Percentiles rank a stretch among this genome's conserved stretches.
Evolutionary conservation across 2,113 vertebrate genomes (phyloP).

Genomic region (Chloebia gouldiae): DNA sequence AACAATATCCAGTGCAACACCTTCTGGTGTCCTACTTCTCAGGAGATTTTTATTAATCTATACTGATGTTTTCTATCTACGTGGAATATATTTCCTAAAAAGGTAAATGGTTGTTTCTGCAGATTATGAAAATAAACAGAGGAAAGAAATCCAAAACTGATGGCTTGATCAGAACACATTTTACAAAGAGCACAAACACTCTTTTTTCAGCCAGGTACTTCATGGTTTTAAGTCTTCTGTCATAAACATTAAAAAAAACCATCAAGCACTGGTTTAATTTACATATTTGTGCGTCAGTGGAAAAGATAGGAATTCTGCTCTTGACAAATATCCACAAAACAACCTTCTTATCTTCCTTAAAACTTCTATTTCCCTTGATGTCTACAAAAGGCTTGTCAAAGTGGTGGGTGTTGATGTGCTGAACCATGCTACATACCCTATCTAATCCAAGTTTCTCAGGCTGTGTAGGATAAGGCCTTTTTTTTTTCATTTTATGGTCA

Average conservation of each 20-base stretch:
- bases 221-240: not conserved
- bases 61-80: not conserved
- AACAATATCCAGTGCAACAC: not conserved
- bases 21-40: not conserved
- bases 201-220: not conserved
- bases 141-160: not conserved
- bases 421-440: not conserved
- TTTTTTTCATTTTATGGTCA: not conserved
- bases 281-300: not conserved
- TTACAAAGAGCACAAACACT: not conserved
- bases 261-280: conserved; percentile 3
- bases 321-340: conserved; percentile 15
- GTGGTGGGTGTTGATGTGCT: not conserved
- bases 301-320: conserved; percentile 3
- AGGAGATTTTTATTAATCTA: not conserved
- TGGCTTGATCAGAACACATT: not conserved
- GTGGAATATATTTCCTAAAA: not conserved
- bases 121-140: not conserved
- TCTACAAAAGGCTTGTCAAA: conserved; percentile 8
- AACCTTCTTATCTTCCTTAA: not conserved
- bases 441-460: not conserved
- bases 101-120: not conserved
- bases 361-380: not conserved
- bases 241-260: not conserved
- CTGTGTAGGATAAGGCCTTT: not conserved